Evolutionary conservation across 2,888 invertebrate species (phyloP), one percentile per base, ranked within the genome.

Genomic region (Nezara viridula): DNA sequence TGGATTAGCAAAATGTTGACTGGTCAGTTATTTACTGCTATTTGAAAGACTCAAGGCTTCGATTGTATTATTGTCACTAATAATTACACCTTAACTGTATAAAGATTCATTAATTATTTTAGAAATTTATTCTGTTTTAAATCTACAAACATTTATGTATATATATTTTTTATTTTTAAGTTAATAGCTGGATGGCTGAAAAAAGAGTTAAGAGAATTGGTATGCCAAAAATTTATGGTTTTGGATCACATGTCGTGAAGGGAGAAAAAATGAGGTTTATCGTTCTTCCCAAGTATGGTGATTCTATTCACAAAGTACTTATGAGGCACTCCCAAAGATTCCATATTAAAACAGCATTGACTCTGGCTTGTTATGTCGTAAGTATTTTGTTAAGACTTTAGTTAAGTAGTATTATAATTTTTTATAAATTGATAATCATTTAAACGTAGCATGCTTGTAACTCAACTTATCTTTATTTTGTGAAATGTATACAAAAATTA

Each of bases 271-370:
- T 98, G 92, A 95, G 99, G 90, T 99, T 99, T 93, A 94, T 99
- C 91, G 96, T 99, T n/a, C 95, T 99, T 92, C 98, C 98, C 9
- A 95, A 97, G 90, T 99, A 96, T 92, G 96, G 97, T 91, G 95
- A 95, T 89, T 98, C 98, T 93, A 94, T 99, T 81, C 96, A 98
- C 92, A 96, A 97, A 93, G 93, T 98, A 60, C 96, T 98, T 90
- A 94, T 96, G 90, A 94, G 95, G 90, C 94, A 95, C 89, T 95
- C 94, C 91, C 94, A 94, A 86, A 94, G 94, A 88, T 95, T 99
- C 90, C 96, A 96, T 90, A 93, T 96, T 55, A 97, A 96, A 90
- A 92, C 92, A 86, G 91, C 91, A 77, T 91, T 92, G 49, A 91
- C 92, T 40, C 87, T 92, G 37, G 91, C 91, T 37, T 89, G 89